Base-by-base conservation (phyloP, 2,113 vertebrate genomes). In the Cettia cetti region DNA sequence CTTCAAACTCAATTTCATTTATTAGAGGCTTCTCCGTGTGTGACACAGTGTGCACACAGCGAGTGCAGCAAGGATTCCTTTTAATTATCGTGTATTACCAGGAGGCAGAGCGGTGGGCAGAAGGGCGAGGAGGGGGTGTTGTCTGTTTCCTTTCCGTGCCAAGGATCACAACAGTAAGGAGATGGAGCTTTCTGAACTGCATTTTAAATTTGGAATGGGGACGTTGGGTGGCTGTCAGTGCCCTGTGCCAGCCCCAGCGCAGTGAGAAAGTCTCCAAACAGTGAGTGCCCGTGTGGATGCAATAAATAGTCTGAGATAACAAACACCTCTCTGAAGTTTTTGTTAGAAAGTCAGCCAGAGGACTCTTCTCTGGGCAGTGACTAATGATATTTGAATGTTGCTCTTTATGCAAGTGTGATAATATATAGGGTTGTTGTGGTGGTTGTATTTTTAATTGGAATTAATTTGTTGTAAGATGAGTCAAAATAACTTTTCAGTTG, bases 261-360 rank as follows among this genome's bases (percentile, higher is more conserved):
- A 0, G 40, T 30, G 72, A 49, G 72, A 40, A 78, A 49, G 4
- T 31, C 80, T 92, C 60, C 72, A 39, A 18, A 11, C 69, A 53
- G 44, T 0, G 2, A 90, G 65, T 1, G 57, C 76, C 44, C 44
- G 6, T 94, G 82, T 57, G 80, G 76, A 85, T 95, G 93, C 90
- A 97, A 96, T 96, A 97, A 96, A 96, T 93, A 96, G 92, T 92
- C 83, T 15, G 82, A 96, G 95, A 96, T 97, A 96, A 92, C 90
- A 93, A 93, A 92, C 94, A 96, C 90, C 92, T 96, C 93, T 26
- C 69, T 21, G 31, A 71, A 94, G 77, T 60, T 93, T 90, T 95
- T 92, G 72, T 74, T 84, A 86, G 92, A 97, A 97, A 96, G 92
- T 95, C 96, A 96, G 92, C 95, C 92, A 97, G 93, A 97, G 95